Evolutionary conservation across 1,140 invertebrate species (phyloP).

Genomic region (Lucilia sericata): DNA sequence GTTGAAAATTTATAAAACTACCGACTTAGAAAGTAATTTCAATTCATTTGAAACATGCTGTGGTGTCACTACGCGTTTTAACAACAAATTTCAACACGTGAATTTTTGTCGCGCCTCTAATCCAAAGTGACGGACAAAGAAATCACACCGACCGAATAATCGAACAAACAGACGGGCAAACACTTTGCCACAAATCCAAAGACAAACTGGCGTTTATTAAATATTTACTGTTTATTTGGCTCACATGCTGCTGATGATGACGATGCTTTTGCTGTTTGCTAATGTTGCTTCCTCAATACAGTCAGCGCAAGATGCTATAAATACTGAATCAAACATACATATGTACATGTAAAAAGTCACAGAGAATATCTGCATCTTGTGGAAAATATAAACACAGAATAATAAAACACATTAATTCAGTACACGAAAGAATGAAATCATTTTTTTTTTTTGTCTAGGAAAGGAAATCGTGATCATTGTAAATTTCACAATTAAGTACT

Average conservation of each 20-base stretch:
- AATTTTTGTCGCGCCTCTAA: neutral
- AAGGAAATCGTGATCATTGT: no score
- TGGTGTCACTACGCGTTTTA: neutral
- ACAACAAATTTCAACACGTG: neutral
- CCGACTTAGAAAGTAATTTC: neutral
- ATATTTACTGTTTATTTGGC: neutral
- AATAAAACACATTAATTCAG: no score
- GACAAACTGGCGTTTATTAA: slow-evolving; percentile 4
- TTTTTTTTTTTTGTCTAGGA: no score
- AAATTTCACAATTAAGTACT: no score
- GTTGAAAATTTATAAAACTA: neutral
- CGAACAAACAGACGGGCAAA: neutral
- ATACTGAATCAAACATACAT: neutral
- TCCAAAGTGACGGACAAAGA: neutral
- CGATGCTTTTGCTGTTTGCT: neutral
- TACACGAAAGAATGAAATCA: no score
- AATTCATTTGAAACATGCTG: neutral
- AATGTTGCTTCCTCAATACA: neutral
- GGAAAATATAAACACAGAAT: neutral
- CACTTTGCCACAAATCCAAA: slow-evolving; percentile 31
- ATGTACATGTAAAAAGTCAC: neutral
- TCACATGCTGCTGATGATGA: neutral
- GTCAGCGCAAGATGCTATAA: neutral
- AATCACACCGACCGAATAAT: neutral
- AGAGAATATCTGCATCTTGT: neutral